Evolutionary conservation across 2,113 vertebrate species (phyloP), one percentile per base, ranked within the genome.

Genomic region (Steatornis caripensis): DNA sequence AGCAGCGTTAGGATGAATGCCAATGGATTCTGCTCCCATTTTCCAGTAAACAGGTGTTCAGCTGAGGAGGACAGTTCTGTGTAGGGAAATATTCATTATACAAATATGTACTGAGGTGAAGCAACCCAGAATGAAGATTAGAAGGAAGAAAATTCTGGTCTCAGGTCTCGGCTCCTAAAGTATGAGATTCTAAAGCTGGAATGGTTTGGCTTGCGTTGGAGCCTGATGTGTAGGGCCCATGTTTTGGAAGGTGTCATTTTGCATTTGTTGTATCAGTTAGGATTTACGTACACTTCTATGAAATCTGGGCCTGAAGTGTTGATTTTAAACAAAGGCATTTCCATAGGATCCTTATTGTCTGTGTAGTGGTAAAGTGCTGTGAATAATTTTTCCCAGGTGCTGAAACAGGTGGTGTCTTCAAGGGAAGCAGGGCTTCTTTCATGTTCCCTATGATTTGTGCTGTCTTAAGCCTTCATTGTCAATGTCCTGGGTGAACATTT

Each of bases 401-500:
- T 94, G 95, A 95, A 95, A 89, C 91, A 97, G 95, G 96, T 88
- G 88, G 89, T 86, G 55, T 95, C 93, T 95, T 97, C 83, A 84
- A 57, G 80, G 95, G 94, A 93, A 95, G 70, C 64, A 58, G 66
- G 49, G n/a, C 48, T 85, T 88, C 97, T 97, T 97, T 96, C 95
- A 95, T 88, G 15, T 96, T 53, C 90, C 13, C 18, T 95, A 85
- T 95, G 94, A 97, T 98, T 98, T 89, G 94, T 94, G 92, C 95
- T 91, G 81, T 96, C 94, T 97, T 97, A 95, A 96, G 87, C 88
- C 93, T 94, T 96, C 89, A 41, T 91, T 81, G 95, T 98, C 97
- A 96, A 94, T 90, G 95, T 97, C 92, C 94, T 96, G 82, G 49
- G 58, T 23, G 37, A 96, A 92, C 51, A 6, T 93, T 96, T 57